phyloP scores from a whole-genome alignment of 2,113 vertebrate species.

The Colinus virginianus region DNA sequence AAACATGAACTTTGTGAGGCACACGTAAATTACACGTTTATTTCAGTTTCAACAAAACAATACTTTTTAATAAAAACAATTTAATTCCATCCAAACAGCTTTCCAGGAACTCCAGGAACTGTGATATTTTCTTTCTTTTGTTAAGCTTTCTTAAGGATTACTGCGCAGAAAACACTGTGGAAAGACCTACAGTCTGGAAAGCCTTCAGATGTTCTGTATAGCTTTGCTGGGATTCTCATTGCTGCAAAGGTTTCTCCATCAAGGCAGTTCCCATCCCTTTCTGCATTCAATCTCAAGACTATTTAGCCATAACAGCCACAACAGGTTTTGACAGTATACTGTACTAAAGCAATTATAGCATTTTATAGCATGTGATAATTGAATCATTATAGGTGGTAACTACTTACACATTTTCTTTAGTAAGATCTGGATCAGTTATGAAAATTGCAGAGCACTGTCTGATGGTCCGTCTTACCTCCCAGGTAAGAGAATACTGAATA shows the following conservation, averaged over 20 bases:
- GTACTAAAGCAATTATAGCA: neutral
- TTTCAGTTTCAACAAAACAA: neutral
- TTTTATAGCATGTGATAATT: constrained; percentile 35
- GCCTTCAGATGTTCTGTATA: neutral
- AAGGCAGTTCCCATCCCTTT: neutral
- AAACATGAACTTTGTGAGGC: neutral
- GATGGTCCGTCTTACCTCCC: neutral
- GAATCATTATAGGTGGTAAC: constrained; percentile 8
- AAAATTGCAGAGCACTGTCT: neutral
- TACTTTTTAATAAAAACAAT: neutral
- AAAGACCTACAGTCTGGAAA: neutral
- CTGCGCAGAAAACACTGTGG: neutral
- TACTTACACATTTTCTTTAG: neutral
- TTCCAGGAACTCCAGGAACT: too few species aligned
- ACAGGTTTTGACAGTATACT: neutral
- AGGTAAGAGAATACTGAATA: neutral
- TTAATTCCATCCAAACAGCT: neutral
- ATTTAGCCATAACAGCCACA: neutral
- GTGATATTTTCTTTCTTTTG: too few species aligned
- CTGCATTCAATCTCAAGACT: neutral
- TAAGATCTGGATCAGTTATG: neutral
- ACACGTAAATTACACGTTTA: neutral
- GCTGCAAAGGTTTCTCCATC: neutral
- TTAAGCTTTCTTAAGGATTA: neutral
- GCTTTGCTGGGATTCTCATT: neutral